Evolutionary conservation across 2,888 invertebrate species (phyloP), one percentile per base, ranked within the genome.

Genomic region (Augochlorella aurata): DNA sequence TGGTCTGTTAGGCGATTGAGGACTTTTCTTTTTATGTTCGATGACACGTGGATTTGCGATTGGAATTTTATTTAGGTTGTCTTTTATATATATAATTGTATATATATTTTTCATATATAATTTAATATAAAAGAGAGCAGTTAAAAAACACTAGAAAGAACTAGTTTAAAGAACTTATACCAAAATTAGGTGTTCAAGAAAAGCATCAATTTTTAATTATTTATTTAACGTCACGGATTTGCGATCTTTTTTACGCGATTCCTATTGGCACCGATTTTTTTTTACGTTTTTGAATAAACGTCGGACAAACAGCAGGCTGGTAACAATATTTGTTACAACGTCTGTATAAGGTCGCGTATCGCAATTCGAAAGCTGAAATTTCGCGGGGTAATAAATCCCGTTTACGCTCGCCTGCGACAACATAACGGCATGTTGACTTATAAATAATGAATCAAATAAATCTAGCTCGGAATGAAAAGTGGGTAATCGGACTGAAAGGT

Each of bases 321-420:
- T 58, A 14, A 14, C 8, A 7, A 24, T 58, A 58, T 58, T 58
- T 58, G 24, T 58, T 24, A 7, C 58, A 16, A 58, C 14, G 24
- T 58, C 14, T 24, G 0, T 58, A 24, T 58, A 58, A 58, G 58
- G 58, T 16, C 14, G 24, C 24, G 58, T 58, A 24, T 16, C 7
- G 58, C 58, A 58, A 24, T 58, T 58, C 58, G 58, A 58, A 58
- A 58, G 24, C 58, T 58, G 58, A 58, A 58, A 58, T 58, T 58
- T 58, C 24, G 58, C 24, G 24, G 58, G 8, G 14, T 24, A 58
- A 7, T 58, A 58, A 58, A 58, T 58, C 24, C 24, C 12, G 58
- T 58, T 58, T 58, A 24, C 24, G 58, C 24, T 58, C 58, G 24
- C 24, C 58, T 58, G 24, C 7, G 58, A 58, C 58, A 58, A 58